A percentile compares a stretch with the other conserved stretches of the same genome.
Evolutionary conservation across 2,888 invertebrate species (phyloP).

Genomic region (Tipula vernalis): DNA sequence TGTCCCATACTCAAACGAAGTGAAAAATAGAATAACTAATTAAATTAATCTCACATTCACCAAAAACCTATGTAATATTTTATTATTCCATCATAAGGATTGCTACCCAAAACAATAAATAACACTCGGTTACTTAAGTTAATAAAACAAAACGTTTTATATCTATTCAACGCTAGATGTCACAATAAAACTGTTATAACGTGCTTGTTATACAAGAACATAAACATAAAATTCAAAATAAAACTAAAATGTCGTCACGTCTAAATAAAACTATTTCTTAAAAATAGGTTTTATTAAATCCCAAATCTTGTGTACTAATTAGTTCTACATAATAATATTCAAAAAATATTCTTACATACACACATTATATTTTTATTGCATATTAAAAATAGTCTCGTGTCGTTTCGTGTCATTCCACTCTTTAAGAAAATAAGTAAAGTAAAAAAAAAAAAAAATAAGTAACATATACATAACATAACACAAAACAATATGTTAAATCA

Average conservation of each 20-base stretch:
- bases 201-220: not conserved
- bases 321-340: not conserved
- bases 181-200: not conserved
- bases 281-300: not conserved
- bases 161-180: not conserved
- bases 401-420: conserved; percentile 9
- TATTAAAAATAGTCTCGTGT: conserved; percentile 6
- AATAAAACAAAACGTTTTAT: not conserved
- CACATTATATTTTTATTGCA: not conserved
- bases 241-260: not conserved
- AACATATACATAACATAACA: not conserved
- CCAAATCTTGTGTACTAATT: not conserved
- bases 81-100: too few species aligned
- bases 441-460: not conserved
- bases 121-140: not conserved
- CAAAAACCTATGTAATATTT: too few species aligned
- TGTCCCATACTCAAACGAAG: not conserved
- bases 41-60: too few species aligned
- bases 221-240: not conserved
- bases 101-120: too few species aligned
- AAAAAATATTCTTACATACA: not conserved
- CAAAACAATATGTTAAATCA: not conserved
- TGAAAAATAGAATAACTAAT: too few species aligned
- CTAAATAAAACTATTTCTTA: not conserved
- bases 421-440: not conserved